A percentile compares a stretch with the other conserved stretches of the same genome.
phyloP scores from a whole-genome alignment of 2,888 invertebrate genomes.

The Athripsodes cinereus region DNA sequence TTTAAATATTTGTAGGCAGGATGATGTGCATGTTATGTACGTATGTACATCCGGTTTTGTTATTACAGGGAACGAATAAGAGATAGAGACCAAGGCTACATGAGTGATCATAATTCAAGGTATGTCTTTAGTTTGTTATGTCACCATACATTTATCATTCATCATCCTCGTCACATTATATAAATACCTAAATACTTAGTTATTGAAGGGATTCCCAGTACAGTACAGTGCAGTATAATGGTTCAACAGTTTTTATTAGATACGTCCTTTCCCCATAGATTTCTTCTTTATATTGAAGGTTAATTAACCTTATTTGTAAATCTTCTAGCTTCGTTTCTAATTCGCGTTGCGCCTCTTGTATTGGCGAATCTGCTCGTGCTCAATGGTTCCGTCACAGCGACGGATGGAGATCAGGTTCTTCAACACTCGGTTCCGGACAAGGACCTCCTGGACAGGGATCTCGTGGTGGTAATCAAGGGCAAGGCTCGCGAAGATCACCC shows the following conservation, averaged over 20 bases:
- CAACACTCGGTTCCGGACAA: constrained; percentile 58
- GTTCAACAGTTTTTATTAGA: too few relatives aligned
- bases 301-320: too few relatives aligned
- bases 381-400: constrained; percentile 89
- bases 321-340: constrained; percentile 48
- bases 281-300: too few relatives aligned
- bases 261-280: too few relatives aligned
- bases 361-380: constrained; percentile 82
- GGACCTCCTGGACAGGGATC: constrained; percentile 45
- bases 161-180: background rate
- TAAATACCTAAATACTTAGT: background rate
- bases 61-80: constrained; percentile 51
- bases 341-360: constrained; percentile 76
- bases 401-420: constrained; percentile 76
- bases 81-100: constrained; percentile 61
- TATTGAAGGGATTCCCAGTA: too few relatives aligned
- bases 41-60: too few relatives aligned
- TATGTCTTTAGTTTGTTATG: constrained; percentile 32
- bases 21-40: too few relatives aligned
- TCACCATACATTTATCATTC: too few relatives aligned
- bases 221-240: too few relatives aligned
- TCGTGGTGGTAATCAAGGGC: constrained; percentile 68
- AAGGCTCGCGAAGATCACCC: constrained; percentile 64
- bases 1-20: too few relatives aligned
- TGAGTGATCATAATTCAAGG: constrained; percentile 74